Evolutionary conservation across 2,888 invertebrate genomes (phyloP), one percentile per base, ranked within the genome.

Genomic region (Dascillus cervinus): DNA sequence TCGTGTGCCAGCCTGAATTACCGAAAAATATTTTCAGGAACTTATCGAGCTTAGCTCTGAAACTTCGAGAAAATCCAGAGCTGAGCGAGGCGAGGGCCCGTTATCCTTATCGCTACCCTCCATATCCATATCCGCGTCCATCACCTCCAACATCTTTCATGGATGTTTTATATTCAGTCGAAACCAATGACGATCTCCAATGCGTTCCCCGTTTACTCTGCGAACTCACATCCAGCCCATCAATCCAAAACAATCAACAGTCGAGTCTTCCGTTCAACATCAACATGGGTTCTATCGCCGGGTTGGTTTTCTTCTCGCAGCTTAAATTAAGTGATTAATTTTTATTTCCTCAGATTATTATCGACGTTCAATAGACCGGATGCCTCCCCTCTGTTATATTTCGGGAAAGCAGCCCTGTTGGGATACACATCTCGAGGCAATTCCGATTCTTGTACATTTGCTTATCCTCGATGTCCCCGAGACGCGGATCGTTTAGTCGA

Each of bases 131-230:
- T 17, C 17, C 17, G 8, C 5, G 17, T 4, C 17, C 5, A 17
- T 8, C 17, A 17, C 17, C 17, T 6, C 27, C 37, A 2, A 26
- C 51, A 50, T 44, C 60, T 13, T 46, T 67, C 20, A 56, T 64
- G 52, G 63, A 66, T 11, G 75, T 75, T 8, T 57, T 80, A 40
- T 66, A 69, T 47, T 73, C 77, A 39, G 75, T 81, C 47, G 70
- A 77, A 10, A 66, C 70, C 48, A 78, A 84, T 60, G 88, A 88
- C 58, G 83, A 85, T 57, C 71, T 77, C 49, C 77, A 82, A 52
- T 88, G 88, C 61, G 82, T 88, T 37, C 81, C 86, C 2, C 71
- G 83, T 55, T 69, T 88, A 46, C 67, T 88, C 39, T 88, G 88
- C 54, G 86, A 87, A 62, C 73, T 83, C 29, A 79, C 84, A 65